Base-by-base conservation (phyloP, 2,888 invertebrate species). In the Drosophila barbarae region DNA sequence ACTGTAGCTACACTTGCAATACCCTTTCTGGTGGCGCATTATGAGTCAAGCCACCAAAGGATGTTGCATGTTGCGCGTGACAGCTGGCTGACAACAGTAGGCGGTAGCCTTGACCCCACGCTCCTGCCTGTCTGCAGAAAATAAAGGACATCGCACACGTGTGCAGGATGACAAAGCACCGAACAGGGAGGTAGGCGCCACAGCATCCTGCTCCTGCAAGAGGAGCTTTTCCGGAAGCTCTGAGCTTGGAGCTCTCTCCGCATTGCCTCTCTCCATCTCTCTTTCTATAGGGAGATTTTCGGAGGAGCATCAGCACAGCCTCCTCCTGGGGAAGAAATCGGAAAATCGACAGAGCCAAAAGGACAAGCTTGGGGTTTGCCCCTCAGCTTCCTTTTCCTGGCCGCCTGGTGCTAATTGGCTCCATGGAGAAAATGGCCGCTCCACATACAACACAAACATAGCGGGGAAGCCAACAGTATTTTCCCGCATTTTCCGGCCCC, bases 351-450 rank as follows among this genome's bases (percentile, higher is more conserved):
- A 58, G 12, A 28, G 50, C 42, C 44, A 55, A 35, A 15, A 15
- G 21, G 47, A 38, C 38, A 32, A 21, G 35, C 35, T 47, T 32
- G 46, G 46, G 46, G 30, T 32, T 46, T 47, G 39, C 34, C 42
- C 54, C 66, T 47, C 49, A 32, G 46, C 55, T 58, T 60, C 44
- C 57, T 50, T 41, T 69, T 85, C 72, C 87, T 87, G 87, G 55
- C 86, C 77, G 85, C 87, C 87, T 85, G 78, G 77, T 81, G 63
- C 49, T 76, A 76, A 81, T 87, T 86, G 84, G 86, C 87, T 86
- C 87, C 79, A 83, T 86, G 74, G 86, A 85, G 86, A 87, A 87
- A 87, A 87, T 86, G 86, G 87, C 87, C 77, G 87, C 77, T 83
- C 61, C 68, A 65, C 71, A 72, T 58, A 64, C 57, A 47, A 60